Evolutionary conservation across 2,113 vertebrate species (phyloP).

Genomic region (Merops nubicus): DNA sequence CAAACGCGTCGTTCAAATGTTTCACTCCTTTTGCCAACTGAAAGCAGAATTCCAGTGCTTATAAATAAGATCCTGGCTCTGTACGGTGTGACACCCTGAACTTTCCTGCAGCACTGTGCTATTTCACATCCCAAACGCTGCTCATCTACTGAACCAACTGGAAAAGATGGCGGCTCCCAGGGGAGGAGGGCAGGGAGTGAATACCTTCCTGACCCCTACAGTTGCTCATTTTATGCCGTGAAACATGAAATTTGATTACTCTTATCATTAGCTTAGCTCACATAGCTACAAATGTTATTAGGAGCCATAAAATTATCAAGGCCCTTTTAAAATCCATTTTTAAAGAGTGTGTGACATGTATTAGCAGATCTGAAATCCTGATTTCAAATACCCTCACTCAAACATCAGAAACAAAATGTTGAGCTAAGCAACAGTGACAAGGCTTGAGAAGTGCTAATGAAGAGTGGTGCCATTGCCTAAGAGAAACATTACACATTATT

Average conservation of each 20-base stretch:
- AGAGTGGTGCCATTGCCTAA: slow-evolving; percentile 63
- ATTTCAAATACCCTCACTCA: slow-evolving; percentile 49
- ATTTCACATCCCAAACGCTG: background rate
- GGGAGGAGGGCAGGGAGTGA: slow-evolving; percentile 48
- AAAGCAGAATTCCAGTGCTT: background rate
- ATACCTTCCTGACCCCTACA: slow-evolving; percentile 59
- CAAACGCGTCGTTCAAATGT: accelerated
- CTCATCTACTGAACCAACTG: background rate
- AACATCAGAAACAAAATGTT: slow-evolving; percentile 64
- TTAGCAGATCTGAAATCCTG: slow-evolving; percentile 60
- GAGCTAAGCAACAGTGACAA: slow-evolving; percentile 46
- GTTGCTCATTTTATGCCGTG: slow-evolving; percentile 60
- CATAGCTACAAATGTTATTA: slow-evolving; percentile 70
- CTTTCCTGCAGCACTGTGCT: background rate
- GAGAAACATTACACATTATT: slow-evolving; percentile 69
- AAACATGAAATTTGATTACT: slow-evolving; percentile 68
- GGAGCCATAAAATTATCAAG: slow-evolving; percentile 69
- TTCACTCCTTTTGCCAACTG: accelerated
- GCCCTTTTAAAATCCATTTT: slow-evolving; percentile 73
- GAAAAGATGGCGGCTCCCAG: slow-evolving; percentile 39
- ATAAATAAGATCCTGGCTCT: background rate
- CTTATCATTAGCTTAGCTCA: slow-evolving; percentile 71
- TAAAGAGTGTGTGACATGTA: slow-evolving; percentile 76
- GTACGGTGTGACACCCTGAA: background rate
- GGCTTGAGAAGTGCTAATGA: slow-evolving; percentile 68